Evolutionary conservation across 2,113 vertebrate species (phyloP).

Genomic region (Menura novaehollandiae): DNA sequence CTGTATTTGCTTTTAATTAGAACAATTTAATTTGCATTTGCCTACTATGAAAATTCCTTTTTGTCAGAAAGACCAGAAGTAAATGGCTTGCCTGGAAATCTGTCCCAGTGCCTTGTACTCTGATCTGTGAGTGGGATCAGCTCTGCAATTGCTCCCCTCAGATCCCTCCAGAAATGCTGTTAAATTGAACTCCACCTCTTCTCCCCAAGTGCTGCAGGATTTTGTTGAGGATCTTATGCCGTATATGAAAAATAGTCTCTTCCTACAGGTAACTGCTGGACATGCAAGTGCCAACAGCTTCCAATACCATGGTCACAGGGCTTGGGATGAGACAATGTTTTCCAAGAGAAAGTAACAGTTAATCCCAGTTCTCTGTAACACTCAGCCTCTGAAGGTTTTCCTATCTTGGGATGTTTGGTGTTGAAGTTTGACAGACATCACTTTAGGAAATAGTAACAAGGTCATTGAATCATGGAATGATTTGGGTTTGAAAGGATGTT

Average conservation of each 20-base stretch:
- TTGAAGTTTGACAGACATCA: neutral
- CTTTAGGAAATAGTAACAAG: neutral
- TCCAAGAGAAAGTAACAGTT: neutral
- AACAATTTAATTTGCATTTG: neutral
- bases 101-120: neutral
- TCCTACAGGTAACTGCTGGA: neutral
- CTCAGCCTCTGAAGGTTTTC: neutral
- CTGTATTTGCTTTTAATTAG: neutral
- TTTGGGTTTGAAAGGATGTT: neutral
- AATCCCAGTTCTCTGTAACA: neutral
- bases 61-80: neutral
- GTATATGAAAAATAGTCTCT: neutral
- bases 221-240: neutral
- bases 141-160: neutral
- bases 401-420: neutral
- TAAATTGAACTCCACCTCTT: neutral
- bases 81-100: neutral
- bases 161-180: neutral
- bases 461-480: neutral
- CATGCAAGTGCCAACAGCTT: neutral
- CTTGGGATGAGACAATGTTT: neutral
- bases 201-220: neutral
- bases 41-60: neutral
- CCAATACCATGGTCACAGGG: rapidly evolving
- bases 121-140: neutral